Evolutionary conservation across 2,797 vertebrate species (phyloP).

Genomic region (Lacerta agilis): DNA sequence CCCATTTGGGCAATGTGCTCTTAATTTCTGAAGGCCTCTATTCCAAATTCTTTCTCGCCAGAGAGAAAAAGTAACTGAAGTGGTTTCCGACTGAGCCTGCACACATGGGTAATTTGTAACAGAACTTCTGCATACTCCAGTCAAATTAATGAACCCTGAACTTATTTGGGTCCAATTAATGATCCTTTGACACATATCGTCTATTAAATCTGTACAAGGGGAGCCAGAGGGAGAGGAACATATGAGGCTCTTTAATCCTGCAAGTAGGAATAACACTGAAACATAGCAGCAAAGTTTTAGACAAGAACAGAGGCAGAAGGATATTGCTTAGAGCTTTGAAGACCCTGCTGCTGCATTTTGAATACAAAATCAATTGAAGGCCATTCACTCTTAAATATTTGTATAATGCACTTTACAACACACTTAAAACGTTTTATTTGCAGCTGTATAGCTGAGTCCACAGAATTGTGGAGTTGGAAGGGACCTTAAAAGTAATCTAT

Average conservation of each 20-base stretch:
- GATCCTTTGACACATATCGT: constrained; percentile 17
- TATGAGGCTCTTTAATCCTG: neutral
- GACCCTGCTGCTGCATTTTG: neutral
- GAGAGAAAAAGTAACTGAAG: constrained; percentile 54
- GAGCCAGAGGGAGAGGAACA: neutral
- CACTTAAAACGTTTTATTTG: too few species aligned
- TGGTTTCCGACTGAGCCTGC: constrained; percentile 46
- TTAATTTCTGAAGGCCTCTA: constrained; percentile 49
- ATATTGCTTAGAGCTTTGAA: neutral
- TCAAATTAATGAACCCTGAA: constrained; percentile 47
- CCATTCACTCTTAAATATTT: neutral
- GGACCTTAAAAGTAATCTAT: too few species aligned
- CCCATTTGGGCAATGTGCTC: constrained; percentile 8
- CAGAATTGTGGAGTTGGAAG: too few species aligned
- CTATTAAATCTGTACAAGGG: constrained; percentile 38
- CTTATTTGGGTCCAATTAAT: constrained; percentile 22
- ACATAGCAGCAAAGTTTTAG: neutral
- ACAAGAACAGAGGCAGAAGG: constrained; percentile 28
- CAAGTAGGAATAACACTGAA: constrained; percentile 22
- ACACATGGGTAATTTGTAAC: constrained; percentile 34
- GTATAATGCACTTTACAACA: too few species aligned
- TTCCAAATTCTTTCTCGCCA: constrained; percentile 35
- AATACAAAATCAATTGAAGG: neutral
- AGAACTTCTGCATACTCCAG: constrained; percentile 25
- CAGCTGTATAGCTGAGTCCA: too few species aligned